These are phyloP conservation scores for Manis javanica DNA, from an alignment of 2,797 vertebrate species.

Conservation along the genomic window DNA sequence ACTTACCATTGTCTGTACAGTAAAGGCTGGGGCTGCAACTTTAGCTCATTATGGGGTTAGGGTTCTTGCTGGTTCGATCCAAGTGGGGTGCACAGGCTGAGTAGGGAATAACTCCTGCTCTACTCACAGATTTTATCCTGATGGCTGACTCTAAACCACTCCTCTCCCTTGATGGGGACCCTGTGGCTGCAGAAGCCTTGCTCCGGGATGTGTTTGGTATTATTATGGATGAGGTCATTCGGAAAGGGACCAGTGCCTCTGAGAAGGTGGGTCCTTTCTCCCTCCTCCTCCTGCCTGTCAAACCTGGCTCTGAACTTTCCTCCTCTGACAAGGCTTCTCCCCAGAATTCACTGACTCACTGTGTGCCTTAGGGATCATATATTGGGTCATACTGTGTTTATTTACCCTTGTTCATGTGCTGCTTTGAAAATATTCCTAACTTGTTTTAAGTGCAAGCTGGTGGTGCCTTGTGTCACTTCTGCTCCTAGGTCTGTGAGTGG, in stretches of 20 bases:
- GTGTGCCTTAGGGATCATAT: not conserved
- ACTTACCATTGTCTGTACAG: not conserved
- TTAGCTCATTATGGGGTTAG: not conserved
- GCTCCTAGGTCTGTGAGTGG: constrained; percentile 92
- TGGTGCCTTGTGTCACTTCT: not conserved
- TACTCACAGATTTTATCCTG: constrained; percentile 60
- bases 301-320: not conserved
- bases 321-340: not conserved
- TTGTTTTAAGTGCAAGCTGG: not conserved
- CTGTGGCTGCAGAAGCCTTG: constrained; percentile 87
- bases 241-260: constrained; percentile 88
- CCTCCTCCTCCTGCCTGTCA: not conserved
- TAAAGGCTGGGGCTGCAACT: not conserved
- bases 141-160: constrained; percentile 76
- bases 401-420: not conserved
- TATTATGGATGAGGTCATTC: constrained; percentile 90
- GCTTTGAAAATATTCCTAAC: not conserved
- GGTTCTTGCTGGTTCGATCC: not conserved
- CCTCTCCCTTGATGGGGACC: constrained; percentile 76
- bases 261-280: constrained; percentile 88
- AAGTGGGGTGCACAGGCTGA: not conserved
- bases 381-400: not conserved
- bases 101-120: not conserved
- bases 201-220: constrained; percentile 89
- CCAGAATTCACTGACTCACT: not conserved